Evolutionary conservation across 2,797 vertebrate species (phyloP).

Genomic region (Mormyrops boulengeri): DNA sequence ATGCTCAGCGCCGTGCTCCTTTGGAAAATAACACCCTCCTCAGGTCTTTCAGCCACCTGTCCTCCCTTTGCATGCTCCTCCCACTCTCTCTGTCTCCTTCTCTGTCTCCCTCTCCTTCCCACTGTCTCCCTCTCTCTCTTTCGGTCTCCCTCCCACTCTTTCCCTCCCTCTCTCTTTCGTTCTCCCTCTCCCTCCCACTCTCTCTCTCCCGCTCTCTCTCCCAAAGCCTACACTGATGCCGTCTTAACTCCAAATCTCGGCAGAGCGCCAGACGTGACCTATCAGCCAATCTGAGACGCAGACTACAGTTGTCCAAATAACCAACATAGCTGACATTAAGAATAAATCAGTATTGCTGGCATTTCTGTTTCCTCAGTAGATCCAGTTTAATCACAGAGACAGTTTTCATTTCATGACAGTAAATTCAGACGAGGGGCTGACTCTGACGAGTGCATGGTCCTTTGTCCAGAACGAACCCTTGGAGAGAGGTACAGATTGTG

Average conservation of each 20-base stretch:
- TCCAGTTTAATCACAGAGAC: background rate
- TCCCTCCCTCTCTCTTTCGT: background rate
- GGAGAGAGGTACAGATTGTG: background rate
- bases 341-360: background rate
- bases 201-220: background rate
- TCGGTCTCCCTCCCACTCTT: background rate
- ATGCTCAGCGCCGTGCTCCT: background rate
- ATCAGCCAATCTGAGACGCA: background rate
- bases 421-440: background rate
- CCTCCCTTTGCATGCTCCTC: background rate
- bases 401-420: background rate
- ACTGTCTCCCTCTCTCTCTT: background rate
- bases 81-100: background rate
- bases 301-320: background rate
- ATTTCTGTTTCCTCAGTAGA: background rate
- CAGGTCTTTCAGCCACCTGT: background rate
- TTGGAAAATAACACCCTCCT: background rate
- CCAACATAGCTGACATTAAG: background rate
- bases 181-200: background rate
- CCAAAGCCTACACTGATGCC: constrained; percentile 28
- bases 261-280: constrained; percentile 26
- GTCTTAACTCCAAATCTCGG: constrained; percentile 36
- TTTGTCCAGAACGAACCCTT: background rate
- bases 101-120: background rate
- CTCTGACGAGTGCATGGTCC: background rate